Conservation (phyloP, 2,888 invertebrate genomes). For the Dicycla oo region DNA sequence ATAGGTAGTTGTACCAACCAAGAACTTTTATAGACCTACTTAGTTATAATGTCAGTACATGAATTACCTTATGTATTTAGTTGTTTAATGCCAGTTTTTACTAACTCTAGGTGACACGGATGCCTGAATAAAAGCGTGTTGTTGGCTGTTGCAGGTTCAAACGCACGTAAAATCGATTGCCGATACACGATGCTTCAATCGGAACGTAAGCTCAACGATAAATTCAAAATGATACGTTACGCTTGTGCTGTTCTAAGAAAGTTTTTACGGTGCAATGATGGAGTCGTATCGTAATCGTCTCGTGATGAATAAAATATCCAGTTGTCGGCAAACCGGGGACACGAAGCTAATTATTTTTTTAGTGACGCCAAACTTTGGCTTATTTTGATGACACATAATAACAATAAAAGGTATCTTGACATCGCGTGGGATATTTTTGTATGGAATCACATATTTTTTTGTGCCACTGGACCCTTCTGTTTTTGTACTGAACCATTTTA, state of each 20-base stretch:
- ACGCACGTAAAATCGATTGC: background rate
- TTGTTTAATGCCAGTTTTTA: too few species aligned
- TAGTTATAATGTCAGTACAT: background rate
- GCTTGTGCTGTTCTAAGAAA: background rate
- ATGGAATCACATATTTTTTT: constrained; percentile 63
- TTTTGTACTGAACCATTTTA: constrained; percentile 56
- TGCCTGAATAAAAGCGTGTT: background rate
- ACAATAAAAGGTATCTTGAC: constrained; percentile 73
- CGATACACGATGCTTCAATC: too few species aligned
- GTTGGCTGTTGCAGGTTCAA: background rate
- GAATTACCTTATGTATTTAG: too few species aligned
- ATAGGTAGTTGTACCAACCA: too few species aligned
- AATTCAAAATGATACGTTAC: too few species aligned
- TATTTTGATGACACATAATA: constrained; percentile 84
- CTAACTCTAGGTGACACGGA: too few species aligned
- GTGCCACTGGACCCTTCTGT: constrained; percentile 38
- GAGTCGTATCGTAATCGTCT: constrained; percentile 53
- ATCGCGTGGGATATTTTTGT: constrained; percentile 71
- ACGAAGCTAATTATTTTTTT: constrained; percentile 82
- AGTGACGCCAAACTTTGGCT: constrained; percentile 74
- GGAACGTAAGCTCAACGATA: too few species aligned
- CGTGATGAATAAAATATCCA: constrained; percentile 58
- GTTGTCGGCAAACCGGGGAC: constrained; percentile 64
- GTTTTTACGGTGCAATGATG: background rate
- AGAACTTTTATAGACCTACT: too few species aligned